Conservation (phyloP, 2,113 vertebrate genomes). For the Indicator maculatus region DNA sequence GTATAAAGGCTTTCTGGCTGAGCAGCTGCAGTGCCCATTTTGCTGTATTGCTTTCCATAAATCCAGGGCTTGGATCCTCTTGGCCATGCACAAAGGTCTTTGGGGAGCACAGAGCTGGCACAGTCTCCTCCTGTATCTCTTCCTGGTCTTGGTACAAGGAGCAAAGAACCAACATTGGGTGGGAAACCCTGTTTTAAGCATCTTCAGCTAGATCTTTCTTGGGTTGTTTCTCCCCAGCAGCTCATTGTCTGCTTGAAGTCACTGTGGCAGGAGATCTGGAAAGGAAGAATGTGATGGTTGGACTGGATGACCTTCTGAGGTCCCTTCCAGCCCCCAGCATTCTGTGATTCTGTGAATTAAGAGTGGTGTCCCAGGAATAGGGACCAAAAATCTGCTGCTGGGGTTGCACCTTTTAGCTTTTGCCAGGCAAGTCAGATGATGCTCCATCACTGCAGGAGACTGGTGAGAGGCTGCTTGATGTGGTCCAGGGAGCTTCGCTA, state of each 20-base stretch:
- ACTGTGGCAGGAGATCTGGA: not conserved
- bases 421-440: not conserved
- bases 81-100: not conserved
- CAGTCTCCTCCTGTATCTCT: not conserved
- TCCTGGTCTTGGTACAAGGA: not conserved
- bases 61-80: slow-evolving; percentile 27
- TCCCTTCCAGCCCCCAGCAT: too few species aligned
- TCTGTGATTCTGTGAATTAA: not conserved
- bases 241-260: not conserved
- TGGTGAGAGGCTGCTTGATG: not conserved
- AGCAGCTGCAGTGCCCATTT: slow-evolving; percentile 41
- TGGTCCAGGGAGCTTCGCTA: not conserved
- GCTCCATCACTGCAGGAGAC: not conserved
- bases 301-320: too few species aligned
- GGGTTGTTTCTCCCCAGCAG: not conserved
- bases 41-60: slow-evolving; percentile 46
- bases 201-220: not conserved
- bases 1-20: slow-evolving; percentile 55
- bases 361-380: not conserved
- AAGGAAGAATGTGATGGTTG: not conserved
- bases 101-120: not conserved
- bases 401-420: not conserved
- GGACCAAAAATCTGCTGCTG: not conserved
- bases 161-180: not conserved
- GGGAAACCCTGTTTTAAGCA: not conserved